phyloP scores from a whole-genome alignment of 2,113 vertebrate species.

The Loxodonta africana region DNA sequence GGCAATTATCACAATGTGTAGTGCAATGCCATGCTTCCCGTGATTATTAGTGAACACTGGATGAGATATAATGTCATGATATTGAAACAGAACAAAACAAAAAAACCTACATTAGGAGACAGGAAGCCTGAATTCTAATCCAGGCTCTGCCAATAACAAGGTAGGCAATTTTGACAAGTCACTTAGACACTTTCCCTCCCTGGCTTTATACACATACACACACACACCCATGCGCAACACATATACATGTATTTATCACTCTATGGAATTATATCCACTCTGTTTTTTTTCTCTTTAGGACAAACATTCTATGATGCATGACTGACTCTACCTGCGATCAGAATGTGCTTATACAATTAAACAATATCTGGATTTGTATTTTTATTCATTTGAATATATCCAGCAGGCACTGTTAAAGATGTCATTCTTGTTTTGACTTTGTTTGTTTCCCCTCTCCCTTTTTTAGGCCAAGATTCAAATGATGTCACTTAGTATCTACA shows the following conservation, averaged over 20 bases:
- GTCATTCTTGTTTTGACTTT: background rate
- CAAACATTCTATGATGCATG: background rate
- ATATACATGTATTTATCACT: background rate
- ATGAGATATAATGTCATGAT: background rate
- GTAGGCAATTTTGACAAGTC: background rate
- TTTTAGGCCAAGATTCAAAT: conserved; percentile 2
- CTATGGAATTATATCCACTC: background rate
- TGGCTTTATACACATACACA: background rate
- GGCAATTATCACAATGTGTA: background rate
- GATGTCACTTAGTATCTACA: background rate
- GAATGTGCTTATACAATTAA: background rate
- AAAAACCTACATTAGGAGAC: background rate
- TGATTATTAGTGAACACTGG: background rate
- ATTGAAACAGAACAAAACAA: background rate
- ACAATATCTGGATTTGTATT: background rate
- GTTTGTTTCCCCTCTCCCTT: background rate
- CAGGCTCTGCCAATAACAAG: background rate
- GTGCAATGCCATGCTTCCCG: background rate
- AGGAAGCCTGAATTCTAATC: background rate
- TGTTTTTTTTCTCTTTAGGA: background rate
- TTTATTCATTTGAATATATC: background rate
- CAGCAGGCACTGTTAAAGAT: background rate
- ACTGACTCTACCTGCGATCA: background rate
- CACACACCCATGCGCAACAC: too few species aligned
- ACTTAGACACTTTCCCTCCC: background rate